Percentiles rank a stretch among this genome's conserved stretches.
Evolutionary conservation across 2,888 invertebrate genomes (phyloP).

Genomic region (Neocrepidodera transversa): DNA sequence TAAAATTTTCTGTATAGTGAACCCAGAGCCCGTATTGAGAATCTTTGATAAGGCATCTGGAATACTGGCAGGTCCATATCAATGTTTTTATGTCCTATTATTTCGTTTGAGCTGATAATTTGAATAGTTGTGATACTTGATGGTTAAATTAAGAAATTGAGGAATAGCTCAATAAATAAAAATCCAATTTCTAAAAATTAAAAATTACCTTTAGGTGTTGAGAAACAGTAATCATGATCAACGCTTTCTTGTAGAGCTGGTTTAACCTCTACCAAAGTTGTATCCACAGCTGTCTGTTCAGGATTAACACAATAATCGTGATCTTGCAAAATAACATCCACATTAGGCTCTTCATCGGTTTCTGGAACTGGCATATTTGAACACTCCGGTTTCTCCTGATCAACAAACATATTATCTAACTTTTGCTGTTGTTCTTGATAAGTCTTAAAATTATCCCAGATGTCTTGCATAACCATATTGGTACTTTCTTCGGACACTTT

Average conservation of each 20-base stretch:
- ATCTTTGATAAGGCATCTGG: too few species aligned
- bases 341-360: slow-evolving; percentile 25
- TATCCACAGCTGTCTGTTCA: slow-evolving; percentile 45
- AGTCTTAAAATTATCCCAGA: slow-evolving; percentile 80
- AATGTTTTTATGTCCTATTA: too few species aligned
- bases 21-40: too few species aligned
- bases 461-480: slow-evolving; percentile 64
- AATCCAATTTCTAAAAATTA: too few species aligned
- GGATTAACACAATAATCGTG: slow-evolving; percentile 76
- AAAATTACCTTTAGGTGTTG: slow-evolving; percentile 41
- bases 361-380: slow-evolving; percentile 30
- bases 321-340: slow-evolving; percentile 63
- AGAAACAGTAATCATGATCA: slow-evolving; percentile 60
- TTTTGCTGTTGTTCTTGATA: slow-evolving; percentile 76
- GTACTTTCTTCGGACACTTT: slow-evolving; percentile 47
- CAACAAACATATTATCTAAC: slow-evolving; percentile 52
- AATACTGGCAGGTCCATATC: too few species aligned
- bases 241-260: slow-evolving; percentile 56
- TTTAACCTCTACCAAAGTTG: slow-evolving; percentile 53
- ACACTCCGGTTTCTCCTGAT: slow-evolving; percentile 34
- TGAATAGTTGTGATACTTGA: too few species aligned
- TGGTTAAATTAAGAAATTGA: too few species aligned
- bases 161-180: too few species aligned
- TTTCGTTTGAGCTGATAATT: too few species aligned
- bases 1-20: too few species aligned